phyloP scores from a whole-genome alignment of 2,113 vertebrate genomes.

The Xenus cinereus region DNA sequence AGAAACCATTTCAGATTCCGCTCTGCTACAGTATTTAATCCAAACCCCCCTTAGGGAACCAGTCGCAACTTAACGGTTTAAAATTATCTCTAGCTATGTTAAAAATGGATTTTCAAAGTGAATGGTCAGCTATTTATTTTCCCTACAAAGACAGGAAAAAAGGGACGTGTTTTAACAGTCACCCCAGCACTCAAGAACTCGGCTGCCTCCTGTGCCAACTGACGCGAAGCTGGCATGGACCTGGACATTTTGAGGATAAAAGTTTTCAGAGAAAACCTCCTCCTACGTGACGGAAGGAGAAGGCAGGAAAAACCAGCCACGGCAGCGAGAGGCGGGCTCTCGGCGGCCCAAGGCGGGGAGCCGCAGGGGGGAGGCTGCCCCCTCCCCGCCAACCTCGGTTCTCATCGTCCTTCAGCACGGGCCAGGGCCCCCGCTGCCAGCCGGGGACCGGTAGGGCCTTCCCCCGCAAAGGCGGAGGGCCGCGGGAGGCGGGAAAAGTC shows the following conservation, averaged over 20 bases:
- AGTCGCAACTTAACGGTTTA: background rate
- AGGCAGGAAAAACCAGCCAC: rapidly evolving
- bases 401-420: background rate
- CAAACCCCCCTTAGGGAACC: background rate
- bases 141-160: rapidly evolving
- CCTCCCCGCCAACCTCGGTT: background rate
- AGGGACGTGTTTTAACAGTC: background rate
- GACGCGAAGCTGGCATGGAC: background rate
- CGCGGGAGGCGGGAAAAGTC: background rate
- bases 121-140: rapidly evolving
- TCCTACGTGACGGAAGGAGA: background rate
- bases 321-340: background rate
- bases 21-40: background rate
- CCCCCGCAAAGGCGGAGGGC: background rate
- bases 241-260: rapidly evolving
- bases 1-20: background rate
- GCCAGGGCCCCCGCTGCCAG: background rate
- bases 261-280: background rate
- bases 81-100: background rate
- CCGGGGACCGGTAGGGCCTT: background rate
- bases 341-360: background rate
- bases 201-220: too few relatives aligned
- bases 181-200: rapidly evolving
- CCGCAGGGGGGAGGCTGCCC: too few relatives aligned
- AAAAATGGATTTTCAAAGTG: background rate